Base-by-base conservation (phyloP, 2,113 vertebrate species). In the Coreoperca whiteheadi region DNA sequence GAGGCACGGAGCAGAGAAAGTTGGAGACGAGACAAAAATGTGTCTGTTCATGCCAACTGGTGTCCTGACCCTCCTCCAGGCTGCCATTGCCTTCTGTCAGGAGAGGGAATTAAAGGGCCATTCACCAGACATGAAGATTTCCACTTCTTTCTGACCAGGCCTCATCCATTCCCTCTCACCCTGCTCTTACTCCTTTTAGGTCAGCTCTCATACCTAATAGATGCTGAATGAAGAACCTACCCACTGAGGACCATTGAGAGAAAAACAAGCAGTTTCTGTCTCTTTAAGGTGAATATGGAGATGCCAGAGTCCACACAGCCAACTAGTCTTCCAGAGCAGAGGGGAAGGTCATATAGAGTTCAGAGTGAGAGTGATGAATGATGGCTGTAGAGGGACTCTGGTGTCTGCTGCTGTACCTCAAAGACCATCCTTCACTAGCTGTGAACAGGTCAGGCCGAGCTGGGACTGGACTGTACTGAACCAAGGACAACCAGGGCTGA, bases 331-430 rank as follows among this genome's bases (percentile, higher is more conserved):
- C 89, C 90, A 88, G 91, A 93, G 63, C 86, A 87, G 93, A 91
- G 78, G 86, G 94, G 96, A 96, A 97, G 98, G 97, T 98, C 97
- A 96, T 83, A 77, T 74, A 91, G 95, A 98, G 97, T 98, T 98
- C 97, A 98, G 95, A 92, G 93, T 30, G 66, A 86, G 81, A 93
- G 84, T 51, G 88, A 96, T 98, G 96, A 97, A 91, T 95, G 95
- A 97, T 97, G 94, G 85, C 78, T 92, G 93, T 90, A 74, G 82
- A 82, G 96, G 96, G 95, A 93, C 75, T 94, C 93, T 91, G 30
- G 87, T 92, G 94, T 95, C 92, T 91, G 89, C 92, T 90, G 90
- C 93, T 95, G 91, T 93, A 95, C 93, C 93, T 93, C 93, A 80
- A 85, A 89, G 94, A 96, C 94, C 91, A 94, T 94, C 95, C 95